phyloP scores from a whole-genome alignment of 2,113 vertebrate genomes.

The Puntigrus tetrazona region DNA sequence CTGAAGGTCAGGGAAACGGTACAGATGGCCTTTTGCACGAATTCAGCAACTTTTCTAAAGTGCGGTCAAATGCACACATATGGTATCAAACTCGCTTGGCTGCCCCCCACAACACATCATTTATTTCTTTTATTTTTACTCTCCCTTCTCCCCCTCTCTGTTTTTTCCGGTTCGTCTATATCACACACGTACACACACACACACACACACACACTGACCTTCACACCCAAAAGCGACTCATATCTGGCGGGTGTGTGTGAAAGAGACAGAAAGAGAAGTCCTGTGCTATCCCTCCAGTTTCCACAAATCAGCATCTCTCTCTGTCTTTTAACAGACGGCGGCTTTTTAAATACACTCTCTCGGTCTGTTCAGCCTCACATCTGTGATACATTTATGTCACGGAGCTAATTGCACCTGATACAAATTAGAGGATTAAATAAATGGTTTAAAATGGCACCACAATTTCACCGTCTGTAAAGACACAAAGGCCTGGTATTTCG shows the following conservation, averaged over 20 bases:
- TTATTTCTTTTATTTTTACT: slow-evolving; percentile 42
- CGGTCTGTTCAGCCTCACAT: slow-evolving; percentile 32
- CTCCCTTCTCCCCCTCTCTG: background rate
- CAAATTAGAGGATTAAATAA: slow-evolving; percentile 53
- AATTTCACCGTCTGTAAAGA: slow-evolving; percentile 32
- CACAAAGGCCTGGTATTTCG: slow-evolving; percentile 11
- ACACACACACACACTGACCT: slow-evolving; percentile 22
- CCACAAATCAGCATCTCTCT: slow-evolving; percentile 24
- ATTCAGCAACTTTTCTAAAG: slow-evolving; percentile 72
- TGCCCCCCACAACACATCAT: slow-evolving; percentile 32
- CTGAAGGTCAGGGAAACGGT: slow-evolving; percentile 70
- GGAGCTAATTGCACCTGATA: slow-evolving; percentile 43
- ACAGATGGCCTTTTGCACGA: slow-evolving; percentile 73
- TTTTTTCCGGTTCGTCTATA: background rate
- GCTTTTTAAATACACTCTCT: slow-evolving; percentile 4
- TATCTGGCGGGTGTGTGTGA: background rate
- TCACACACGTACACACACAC: background rate
- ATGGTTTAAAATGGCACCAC: slow-evolving; percentile 47
- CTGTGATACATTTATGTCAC: slow-evolving; percentile 40
- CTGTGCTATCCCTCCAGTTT: slow-evolving; percentile 24
- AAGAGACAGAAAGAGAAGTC: slow-evolving; percentile 1
- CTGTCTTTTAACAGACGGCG: background rate
- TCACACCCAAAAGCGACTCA: slow-evolving; percentile 27
- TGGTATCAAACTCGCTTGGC: slow-evolving; percentile 56
- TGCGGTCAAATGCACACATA: slow-evolving; percentile 64